Evolutionary conservation across 2,113 vertebrate species (phyloP), one percentile per base, ranked within the genome.

Genomic region (Myodes glareolus): DNA sequence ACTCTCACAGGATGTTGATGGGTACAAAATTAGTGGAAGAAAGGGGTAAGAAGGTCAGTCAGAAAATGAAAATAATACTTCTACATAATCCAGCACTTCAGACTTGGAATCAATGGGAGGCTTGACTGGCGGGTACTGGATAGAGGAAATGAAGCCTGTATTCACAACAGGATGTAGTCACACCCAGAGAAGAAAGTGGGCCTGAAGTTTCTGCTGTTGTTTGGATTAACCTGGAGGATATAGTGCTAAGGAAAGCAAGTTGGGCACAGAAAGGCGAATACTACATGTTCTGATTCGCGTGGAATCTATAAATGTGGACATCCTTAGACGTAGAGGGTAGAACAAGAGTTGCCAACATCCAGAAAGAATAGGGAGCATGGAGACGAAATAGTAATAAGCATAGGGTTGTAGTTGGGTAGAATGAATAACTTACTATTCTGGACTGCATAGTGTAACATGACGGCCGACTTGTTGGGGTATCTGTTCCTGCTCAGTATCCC

Each of bases 361-460:
- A 3, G 3, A 7, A 50, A 21, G 3, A 3, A 5, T 1, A 33
- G 25, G 42, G 11, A 9, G 10, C 7, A 2, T 5, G 12, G 42
- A 42, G 1, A 81, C 29, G 58, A 52, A 7, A 23, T 5, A 42
- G 25, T 63, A 29, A 13, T 39, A 14, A 52, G 21, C 19, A 36
- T 2, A 42, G n/a, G 17, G 39, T 23, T 80, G 39, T 14, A 36
- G 7, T 3, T 36, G n/a, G n/a, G 45, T 5, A n/a, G 50, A n/a
- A 45, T 17, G 23, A 42, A 17, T 55, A 33, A 33, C 47, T 39
- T 45, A 29, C 9, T n/a, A 10, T 39, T 70, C 33, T 1, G 2
- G 16, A 50, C 13, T 29, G 14, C 4, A n/a, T n/a, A n/a, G n/a
- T n/a, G n/a, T n/a, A n/a, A n/a, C n/a, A n/a, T n/a, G n/a, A n/a